Evolutionary conservation across 1,140 invertebrate species (phyloP), one percentile per base, ranked within the genome.

Genomic region (Apis laboriosa): DNA sequence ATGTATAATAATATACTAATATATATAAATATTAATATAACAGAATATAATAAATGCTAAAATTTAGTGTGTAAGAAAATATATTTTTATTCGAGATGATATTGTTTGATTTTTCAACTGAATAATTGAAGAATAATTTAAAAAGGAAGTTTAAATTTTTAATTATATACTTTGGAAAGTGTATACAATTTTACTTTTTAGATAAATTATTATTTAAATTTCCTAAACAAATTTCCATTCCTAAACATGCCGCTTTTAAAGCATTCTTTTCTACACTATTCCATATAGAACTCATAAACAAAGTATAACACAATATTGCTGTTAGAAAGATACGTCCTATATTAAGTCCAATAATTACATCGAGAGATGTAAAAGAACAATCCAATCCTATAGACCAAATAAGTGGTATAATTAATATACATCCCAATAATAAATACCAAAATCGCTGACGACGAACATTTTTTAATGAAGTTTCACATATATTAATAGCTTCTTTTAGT

Each of bases 231-330:
- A 96, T 91, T 89, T 96, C 94, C 95, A 97, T 96, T 4, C 94
- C 94, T 60, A 94, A 92, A 90, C 94, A 95, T 28, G 96, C 96
- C n/a, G 97, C 96, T 90, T 96, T 95, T 9, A 97, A 94, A 74
- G 96, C 96, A 94, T 97, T 97, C 84, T 94, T 95, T 92, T 98
- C 97, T 78, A 97, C 96, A 80, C 94, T 95, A 92, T 97, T 97
- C 97, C 97, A 97, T 86, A 97, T 91, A 24, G 96, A 95, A 73
- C 95, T 96, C 97, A 98, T 97, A 82, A 97, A 95, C 56, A 97
- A 84, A 80, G 95, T 95, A 91, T 97, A 97, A 78, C 96, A 94
- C 78, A 97, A 95, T 66, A 97, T 88, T 24, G 95, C 94, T 21
- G 96, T 96, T 61, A 97, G 90, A 56, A 97, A 86, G 68, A 97